These are phyloP conservation scores for Mnemiopsis leidyi DNA, from an alignment of 37 sponge, comb jelly and placozoan species.

Conservation along the genomic window DNA sequence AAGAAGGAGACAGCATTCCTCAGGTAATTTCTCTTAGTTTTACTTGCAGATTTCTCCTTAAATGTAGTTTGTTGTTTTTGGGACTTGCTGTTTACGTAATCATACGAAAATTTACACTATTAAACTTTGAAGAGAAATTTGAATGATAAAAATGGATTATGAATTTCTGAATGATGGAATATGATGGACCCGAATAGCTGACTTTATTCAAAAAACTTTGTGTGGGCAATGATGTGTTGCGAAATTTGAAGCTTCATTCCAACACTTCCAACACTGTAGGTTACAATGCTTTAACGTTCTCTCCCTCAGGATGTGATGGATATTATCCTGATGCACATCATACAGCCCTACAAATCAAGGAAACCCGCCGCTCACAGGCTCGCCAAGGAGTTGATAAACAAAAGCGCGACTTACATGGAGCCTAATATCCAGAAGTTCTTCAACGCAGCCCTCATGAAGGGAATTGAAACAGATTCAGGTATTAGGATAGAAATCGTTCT, in stretches of 20 bases:
- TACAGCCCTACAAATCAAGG: conserved; percentile 67
- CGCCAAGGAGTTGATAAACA: conserved; percentile 74
- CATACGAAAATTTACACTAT: no score
- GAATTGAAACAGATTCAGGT: conserved; percentile 65
- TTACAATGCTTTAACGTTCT: no score
- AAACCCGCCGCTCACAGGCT: conserved; percentile 70
- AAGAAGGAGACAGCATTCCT: conserved; percentile 78
- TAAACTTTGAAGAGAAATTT: no score
- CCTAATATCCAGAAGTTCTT: conserved; percentile 88
- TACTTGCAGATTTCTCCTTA: no score
- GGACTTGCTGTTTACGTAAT: no score
- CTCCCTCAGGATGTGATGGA: conserved; percentile 49
- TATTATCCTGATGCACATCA: conserved; percentile 65
- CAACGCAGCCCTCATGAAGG: conserved; percentile 74
- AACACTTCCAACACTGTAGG: neutral
- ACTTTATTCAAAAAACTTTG: conserved; percentile 65
- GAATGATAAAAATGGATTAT: no score
- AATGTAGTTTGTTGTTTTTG: no score
- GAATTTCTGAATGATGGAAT: no score
- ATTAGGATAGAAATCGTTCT: neutral
- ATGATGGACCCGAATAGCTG: no score
- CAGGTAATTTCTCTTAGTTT: no score
- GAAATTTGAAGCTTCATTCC: neutral
- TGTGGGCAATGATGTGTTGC: neutral
- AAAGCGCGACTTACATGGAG: conserved; percentile 74